phyloP scores from a whole-genome alignment of 2,797 vertebrate species.

The Sebastes miniatus region DNA sequence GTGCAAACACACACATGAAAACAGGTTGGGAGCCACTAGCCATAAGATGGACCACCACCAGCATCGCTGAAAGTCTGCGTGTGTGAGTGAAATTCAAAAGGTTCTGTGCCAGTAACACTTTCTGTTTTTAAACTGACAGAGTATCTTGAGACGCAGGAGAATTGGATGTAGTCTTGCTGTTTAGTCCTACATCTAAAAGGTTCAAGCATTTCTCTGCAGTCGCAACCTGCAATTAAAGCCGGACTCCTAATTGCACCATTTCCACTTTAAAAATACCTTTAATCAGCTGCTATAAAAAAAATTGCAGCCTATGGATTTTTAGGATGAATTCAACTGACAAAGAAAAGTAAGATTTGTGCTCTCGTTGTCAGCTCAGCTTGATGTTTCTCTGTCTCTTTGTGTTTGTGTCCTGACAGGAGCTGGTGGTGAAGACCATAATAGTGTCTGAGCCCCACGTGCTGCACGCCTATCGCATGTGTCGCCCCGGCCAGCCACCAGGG shows the following conservation, averaged over 20 bases:
- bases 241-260: constrained; percentile 9
- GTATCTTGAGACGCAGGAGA: background rate
- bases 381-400: constrained; percentile 26
- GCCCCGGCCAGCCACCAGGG: constrained; percentile 94
- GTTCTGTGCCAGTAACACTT: constrained; percentile 10
- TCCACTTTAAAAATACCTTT: constrained; percentile 9
- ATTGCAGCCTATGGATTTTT: background rate
- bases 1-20: constrained; percentile 48
- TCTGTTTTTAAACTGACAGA: constrained; percentile 1
- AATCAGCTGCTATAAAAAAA: constrained; percentile 22
- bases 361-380: background rate
- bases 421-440: constrained; percentile 97
- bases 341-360: background rate
- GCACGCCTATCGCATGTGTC: constrained; percentile 97
- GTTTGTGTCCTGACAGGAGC: constrained; percentile 81
- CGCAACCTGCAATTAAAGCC: constrained; percentile 6
- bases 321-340: background rate
- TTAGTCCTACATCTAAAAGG: constrained; percentile 6
- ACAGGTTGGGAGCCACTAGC: constrained; percentile 40
- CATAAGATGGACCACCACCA: constrained; percentile 48
- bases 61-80: constrained; percentile 22
- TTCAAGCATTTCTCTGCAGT: background rate
- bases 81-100: constrained; percentile 34
- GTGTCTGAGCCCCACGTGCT: constrained; percentile 97
- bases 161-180: background rate